Evolutionary conservation across 2,888 invertebrate species (phyloP).

Genomic region (Rugalucina vietnamica): DNA sequence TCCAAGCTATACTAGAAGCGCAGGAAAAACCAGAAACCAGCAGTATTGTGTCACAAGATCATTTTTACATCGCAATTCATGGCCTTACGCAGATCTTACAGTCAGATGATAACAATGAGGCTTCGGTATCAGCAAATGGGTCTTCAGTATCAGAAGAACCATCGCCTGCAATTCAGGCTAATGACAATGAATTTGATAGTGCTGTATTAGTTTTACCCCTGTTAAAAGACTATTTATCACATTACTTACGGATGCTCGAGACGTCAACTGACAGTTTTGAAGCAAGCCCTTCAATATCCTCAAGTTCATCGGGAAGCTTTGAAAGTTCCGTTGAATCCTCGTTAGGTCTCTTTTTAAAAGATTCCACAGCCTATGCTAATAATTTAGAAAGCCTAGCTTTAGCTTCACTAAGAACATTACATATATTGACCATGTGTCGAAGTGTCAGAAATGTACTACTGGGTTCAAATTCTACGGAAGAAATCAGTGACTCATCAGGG

Average conservation of each 20-base stretch:
- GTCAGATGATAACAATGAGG: neutral
- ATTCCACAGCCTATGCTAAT: slow-evolving; percentile 70
- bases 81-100: slow-evolving; percentile 55
- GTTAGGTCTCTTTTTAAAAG: slow-evolving; percentile 66
- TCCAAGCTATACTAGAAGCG: slow-evolving; percentile 31
- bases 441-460: slow-evolving; percentile 59
- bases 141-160: neutral
- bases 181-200: slow-evolving; percentile 36
- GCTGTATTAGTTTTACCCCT: slow-evolving; percentile 71
- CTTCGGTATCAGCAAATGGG: neutral
- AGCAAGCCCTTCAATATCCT: slow-evolving; percentile 32
- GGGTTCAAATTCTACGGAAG: slow-evolving; percentile 22
- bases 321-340: slow-evolving; percentile 73
- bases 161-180: neutral
- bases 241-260: slow-evolving; percentile 71
- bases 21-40: slow-evolving; percentile 11
- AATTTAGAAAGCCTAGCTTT: slow-evolving; percentile 69
- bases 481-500: neutral
- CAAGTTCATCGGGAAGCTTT: slow-evolving; percentile 67
- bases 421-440: slow-evolving; percentile 61
- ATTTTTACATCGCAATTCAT: slow-evolving; percentile 64
- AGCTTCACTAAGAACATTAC: slow-evolving; percentile 63
- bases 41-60: slow-evolving; percentile 52
- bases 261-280: slow-evolving; percentile 32
- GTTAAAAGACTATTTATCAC: slow-evolving; percentile 72